Percentiles rank a stretch among this genome's conserved stretches.
Conservation (phyloP, 2,888 invertebrate genomes). For the Apodemia mormo region DNA sequence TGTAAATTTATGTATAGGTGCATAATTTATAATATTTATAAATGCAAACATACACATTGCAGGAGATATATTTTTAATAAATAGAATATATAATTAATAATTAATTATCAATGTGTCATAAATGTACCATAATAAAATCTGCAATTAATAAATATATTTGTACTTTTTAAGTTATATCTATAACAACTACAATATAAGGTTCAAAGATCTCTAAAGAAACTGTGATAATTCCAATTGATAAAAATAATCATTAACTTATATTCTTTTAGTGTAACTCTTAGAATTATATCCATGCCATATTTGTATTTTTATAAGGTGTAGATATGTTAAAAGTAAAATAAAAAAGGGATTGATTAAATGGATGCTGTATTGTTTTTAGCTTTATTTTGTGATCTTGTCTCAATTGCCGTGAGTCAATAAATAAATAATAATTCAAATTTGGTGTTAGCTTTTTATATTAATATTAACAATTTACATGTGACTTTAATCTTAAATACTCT, state of each 20-base stretch:
- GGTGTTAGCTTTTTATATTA: neutral
- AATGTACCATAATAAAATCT: conserved; percentile 23
- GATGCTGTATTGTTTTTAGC: conserved; percentile 48
- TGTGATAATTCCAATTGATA: conserved; percentile 78
- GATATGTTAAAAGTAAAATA: conserved; percentile 43
- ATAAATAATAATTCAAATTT: conserved; percentile 12
- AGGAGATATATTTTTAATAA: neutral
- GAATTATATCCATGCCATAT: conserved; percentile 56
- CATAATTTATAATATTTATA: conserved; percentile 5
- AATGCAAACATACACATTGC: neutral
- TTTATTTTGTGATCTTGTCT: conserved; percentile 14
- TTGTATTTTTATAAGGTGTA: conserved; percentile 48
- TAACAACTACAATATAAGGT: conserved; percentile 70
- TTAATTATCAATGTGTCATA: conserved; percentile 19
- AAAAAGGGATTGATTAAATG: conserved; percentile 62
- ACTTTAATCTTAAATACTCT: neutral
- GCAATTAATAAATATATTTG: conserved; percentile 37
- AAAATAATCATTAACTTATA: conserved; percentile 73
- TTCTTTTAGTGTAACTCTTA: conserved; percentile 45
- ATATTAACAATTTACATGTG: neutral
- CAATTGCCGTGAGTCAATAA: neutral
- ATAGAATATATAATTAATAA: neutral
- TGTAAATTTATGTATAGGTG: neutral
- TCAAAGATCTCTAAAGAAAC: conserved; percentile 79
- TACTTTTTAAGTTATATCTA: conserved; percentile 50